phyloP scores from a whole-genome alignment of 2,888 invertebrate species.

The Caenorhabditis plicata region DNA sequence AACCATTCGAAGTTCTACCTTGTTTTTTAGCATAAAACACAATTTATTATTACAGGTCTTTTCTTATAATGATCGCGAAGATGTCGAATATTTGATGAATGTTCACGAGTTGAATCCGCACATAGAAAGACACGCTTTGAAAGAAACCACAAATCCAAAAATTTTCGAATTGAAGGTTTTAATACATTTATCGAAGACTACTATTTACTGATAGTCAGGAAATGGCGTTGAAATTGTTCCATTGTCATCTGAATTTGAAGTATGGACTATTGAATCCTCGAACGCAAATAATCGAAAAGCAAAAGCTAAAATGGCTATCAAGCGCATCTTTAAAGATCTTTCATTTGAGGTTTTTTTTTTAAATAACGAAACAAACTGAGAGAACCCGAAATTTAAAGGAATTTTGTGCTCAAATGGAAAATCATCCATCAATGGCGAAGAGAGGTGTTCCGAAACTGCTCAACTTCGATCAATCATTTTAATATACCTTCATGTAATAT shows the following conservation, averaged over 20 bases:
- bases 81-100: slow-evolving; percentile 35
- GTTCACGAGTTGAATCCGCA: slow-evolving; percentile 45
- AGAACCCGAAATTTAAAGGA: slow-evolving; percentile 9
- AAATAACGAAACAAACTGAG: neutral
- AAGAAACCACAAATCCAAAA: slow-evolving; percentile 16
- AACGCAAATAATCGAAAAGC: slow-evolving; percentile 6
- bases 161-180: too few relatives aligned
- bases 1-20: slow-evolving; percentile 36
- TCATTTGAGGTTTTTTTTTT: slow-evolving; percentile 20
- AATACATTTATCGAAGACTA: too few relatives aligned
- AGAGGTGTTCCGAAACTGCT: slow-evolving; percentile 11
- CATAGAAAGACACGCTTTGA: slow-evolving; percentile 36
- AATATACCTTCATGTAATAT: slow-evolving; percentile 1
- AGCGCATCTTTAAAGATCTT: slow-evolving; percentile 21
- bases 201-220: too few relatives aligned
- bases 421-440: slow-evolving; percentile 21
- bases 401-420: slow-evolving; percentile 15
- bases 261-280: slow-evolving; percentile 27
- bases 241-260: slow-evolving; percentile 6
- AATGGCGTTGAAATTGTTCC: neutral
- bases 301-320: slow-evolving; percentile 27
- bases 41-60: slow-evolving; percentile 27
- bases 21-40: neutral
- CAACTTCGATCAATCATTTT: slow-evolving; percentile 26
- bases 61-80: slow-evolving; percentile 27